phyloP scores from a whole-genome alignment of 2,888 invertebrate genomes.

The Catocala nupta region DNA sequence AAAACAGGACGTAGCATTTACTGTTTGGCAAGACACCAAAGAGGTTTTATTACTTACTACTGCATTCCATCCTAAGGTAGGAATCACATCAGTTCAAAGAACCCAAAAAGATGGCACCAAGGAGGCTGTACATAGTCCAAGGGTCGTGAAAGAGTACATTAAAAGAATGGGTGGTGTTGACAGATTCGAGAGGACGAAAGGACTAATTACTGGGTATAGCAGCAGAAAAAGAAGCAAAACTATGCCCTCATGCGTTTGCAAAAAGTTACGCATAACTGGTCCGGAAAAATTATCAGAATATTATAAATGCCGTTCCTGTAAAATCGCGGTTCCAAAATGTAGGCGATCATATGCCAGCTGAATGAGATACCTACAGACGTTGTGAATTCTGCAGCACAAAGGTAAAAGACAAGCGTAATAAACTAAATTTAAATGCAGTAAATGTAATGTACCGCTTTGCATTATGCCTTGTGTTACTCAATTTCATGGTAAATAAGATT shows the following conservation, averaged over 20 bases:
- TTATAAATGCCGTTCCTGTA: slow-evolving; percentile 35
- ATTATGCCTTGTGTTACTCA: slow-evolving; percentile 5
- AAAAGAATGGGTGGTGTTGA: slow-evolving; percentile 23
- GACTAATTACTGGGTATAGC: slow-evolving; percentile 38
- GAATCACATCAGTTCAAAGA: slow-evolving; percentile 31
- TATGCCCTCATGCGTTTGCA: background rate
- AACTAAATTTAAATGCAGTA: slow-evolving; percentile 17
- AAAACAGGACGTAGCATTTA: slow-evolving; percentile 45
- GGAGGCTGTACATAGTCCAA: slow-evolving; percentile 26
- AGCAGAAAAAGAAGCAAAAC: slow-evolving; percentile 31
- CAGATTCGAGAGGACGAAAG: slow-evolving; percentile 50
- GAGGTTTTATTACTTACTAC: slow-evolving; percentile 46
- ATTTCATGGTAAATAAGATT: background rate
- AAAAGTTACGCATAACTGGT: background rate
- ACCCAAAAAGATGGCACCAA: slow-evolving; percentile 41
- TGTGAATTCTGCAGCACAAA: slow-evolving; percentile 25
- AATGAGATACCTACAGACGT: slow-evolving; percentile 10
- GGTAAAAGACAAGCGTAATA: slow-evolving; percentile 20
- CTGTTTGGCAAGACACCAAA: slow-evolving; percentile 53
- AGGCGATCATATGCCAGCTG: slow-evolving; percentile 41
- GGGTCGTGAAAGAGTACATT: slow-evolving; percentile 43
- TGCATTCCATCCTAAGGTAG: slow-evolving; percentile 50
- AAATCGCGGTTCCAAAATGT: slow-evolving; percentile 42
- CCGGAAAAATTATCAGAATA: slow-evolving; percentile 19
- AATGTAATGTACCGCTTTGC: slow-evolving; percentile 9